Evolutionary conservation across 2,888 invertebrate genomes (phyloP), one percentile per base, ranked within the genome.

Genomic region (Ernsta delagoae): DNA sequence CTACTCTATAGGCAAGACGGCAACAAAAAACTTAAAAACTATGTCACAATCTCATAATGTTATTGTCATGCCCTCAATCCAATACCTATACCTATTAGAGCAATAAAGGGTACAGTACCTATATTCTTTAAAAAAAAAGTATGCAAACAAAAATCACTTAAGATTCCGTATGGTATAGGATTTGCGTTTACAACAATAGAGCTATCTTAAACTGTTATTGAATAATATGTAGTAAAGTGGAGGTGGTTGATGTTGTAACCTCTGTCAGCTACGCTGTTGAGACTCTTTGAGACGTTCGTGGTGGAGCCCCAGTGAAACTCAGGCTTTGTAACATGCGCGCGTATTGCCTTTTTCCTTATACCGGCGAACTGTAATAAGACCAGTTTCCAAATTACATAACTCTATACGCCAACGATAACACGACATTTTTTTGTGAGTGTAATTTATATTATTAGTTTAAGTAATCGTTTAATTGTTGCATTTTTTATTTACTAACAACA

Each of bases 181-280:
- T 24, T 24, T 24, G 24, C 24, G 24, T 54, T 31, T 31, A 54
- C 54, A 9, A 54, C 54, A 31, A 54, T 48, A 54, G 24, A 24
- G 24, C 24, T 24, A 1, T 24, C 24, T 24, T 62, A 39, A 39
- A 6, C 50, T 48, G 31, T 62, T 65, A 24, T 70, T 57, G 36
- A 62, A 68, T 62, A 67, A 62, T 24, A 24, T 24, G 24, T 60
- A 43, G 12, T 9, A 31, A 45, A 39, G 68, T 68, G 62, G 68
- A 50, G 62, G 68, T 68, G 68, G 68, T 41, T 12, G 57, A 45
- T 68, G 62, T 68, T 43, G 68, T 50, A 68, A 68, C 39, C 39
- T 48, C 31, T 45, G 48, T 34, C 57, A 62, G 62, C 61, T 31
- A n/a, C 24, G 24, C 24, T 24, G 24, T 24, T 24, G 24, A 24